A percentile compares a stretch with the other conserved stretches of the same genome.
These are phyloP conservation scores for Peribatodes rhomboidaria DNA, from an alignment of 2,888 invertebrate species.

Conservation along the genomic window DNA sequence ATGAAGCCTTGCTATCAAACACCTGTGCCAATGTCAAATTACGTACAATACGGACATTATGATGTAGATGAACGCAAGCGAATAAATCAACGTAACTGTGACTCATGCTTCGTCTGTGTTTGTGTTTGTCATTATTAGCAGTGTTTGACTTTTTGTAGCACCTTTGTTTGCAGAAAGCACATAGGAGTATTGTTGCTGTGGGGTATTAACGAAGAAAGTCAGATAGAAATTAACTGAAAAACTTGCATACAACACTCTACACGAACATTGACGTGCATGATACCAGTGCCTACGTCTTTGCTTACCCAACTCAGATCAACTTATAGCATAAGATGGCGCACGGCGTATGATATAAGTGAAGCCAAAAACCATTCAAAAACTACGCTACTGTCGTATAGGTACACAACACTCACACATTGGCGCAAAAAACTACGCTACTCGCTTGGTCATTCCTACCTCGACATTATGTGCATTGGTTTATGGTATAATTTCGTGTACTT, in stretches of 20 bases:
- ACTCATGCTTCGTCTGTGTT: constrained; percentile 31
- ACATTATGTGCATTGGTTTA: no score
- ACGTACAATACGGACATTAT: constrained; percentile 32
- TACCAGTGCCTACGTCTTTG: not conserved
- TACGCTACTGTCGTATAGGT: no score
- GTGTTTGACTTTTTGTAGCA: constrained; percentile 32
- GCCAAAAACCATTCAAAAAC: no score
- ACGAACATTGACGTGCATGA: not conserved
- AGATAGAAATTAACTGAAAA: not conserved
- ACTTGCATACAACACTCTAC: not conserved
- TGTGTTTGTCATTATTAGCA: constrained; percentile 23
- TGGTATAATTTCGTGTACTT: no score
- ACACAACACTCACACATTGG: no score
- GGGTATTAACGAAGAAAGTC: constrained; percentile 6
- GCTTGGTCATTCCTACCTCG: no score
- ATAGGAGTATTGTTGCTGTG: constrained; percentile 13
- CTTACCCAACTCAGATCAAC: no score
- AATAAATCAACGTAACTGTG: constrained; percentile 29
- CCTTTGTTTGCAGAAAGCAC: constrained; percentile 32
- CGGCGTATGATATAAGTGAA: no score
- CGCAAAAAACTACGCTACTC: no score
- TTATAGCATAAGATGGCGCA: no score
- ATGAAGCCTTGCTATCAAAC: constrained; percentile 31
- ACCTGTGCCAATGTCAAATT: constrained; percentile 40
- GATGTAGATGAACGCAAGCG: constrained; percentile 27